Base-by-base conservation (phyloP, 2,797 vertebrate genomes). In the Hozukius guyotensis region DNA sequence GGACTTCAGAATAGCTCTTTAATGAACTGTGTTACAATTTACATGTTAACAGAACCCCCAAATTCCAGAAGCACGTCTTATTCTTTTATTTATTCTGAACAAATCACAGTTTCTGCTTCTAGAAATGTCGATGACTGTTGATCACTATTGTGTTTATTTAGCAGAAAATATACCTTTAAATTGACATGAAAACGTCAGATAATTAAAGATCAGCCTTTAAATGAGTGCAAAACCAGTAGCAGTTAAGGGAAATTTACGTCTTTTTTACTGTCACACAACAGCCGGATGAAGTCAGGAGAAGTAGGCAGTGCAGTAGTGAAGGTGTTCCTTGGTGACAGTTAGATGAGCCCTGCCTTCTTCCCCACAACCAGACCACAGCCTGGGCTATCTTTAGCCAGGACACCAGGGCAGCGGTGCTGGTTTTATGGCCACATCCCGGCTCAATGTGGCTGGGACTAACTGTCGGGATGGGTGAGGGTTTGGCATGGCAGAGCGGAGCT, bases 351-450 rank as follows among this genome's bases (percentile, higher is more conserved):
- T 61, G 24, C 82, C 74, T 14, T 34, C 42, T 36, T 20, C 72
- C 87, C 61, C 66, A 24, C 36, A 16, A 24, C 53, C 73, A 75
- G 63, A 90, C 93, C 93, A 87, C 93, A 94, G 80, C 60, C 61
- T 12, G 75, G 77, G 52, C 88, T 93, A 92, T 92, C 69, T 92
- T 90, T 92, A 93, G 91, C 72, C 74, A 53, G 80, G 83, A 77
- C 68, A 85, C 66, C 64, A 38, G 76, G 77, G 73, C 77, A 80
- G 52, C n/a, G 46, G 56, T 46, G 70, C 62, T 55, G 75, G 78
- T 38, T 87, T 84, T 53, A 79, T 60, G 71, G 88, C 87, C 88
- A 90, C 90, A 88, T 88, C 91, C 85, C 81, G 24, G 64, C 85
- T 66, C 60, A 12, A 57, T 76, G 78, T 25, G 78, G 81, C 82